These are phyloP conservation scores for Argyrosomus regius DNA, from an alignment of 2,797 vertebrate genomes.

Conservation along the genomic window DNA sequence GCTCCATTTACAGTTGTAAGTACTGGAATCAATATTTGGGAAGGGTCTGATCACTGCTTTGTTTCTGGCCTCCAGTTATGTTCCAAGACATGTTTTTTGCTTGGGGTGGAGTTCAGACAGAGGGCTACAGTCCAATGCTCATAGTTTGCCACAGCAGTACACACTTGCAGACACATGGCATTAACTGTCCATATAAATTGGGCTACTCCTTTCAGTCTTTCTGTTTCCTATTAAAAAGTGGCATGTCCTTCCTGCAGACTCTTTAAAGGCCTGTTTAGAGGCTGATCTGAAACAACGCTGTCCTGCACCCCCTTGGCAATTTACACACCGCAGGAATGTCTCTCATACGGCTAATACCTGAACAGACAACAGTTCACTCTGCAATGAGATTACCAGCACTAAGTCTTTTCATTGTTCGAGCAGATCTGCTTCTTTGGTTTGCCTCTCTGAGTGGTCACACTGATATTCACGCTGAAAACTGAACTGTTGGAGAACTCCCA, in stretches of 20 bases:
- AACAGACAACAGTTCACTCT: conserved; percentile 12
- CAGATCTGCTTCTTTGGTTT: not conserved
- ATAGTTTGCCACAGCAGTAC: not conserved
- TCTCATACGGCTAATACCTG: conserved; percentile 10
- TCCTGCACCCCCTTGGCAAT: not conserved
- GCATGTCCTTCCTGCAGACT: conserved; percentile 45
- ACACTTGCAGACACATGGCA: conserved; percentile 10
- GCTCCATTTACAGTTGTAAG: too few species aligned
- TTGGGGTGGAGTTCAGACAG: conserved; percentile 1
- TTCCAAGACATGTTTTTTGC: not conserved
- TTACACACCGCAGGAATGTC: conserved; percentile 51
- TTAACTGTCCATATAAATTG: conserved; percentile 22
- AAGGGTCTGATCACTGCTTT: not conserved
- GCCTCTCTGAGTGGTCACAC: not conserved
- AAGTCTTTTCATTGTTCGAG: not conserved
- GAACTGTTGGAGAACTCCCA: conserved; percentile 3
- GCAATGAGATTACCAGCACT: not conserved
- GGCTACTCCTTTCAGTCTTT: conserved; percentile 15
- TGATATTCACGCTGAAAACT: not conserved
- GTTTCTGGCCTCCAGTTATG: not conserved
- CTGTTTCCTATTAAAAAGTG: conserved; percentile 50
- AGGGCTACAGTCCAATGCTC: not conserved
- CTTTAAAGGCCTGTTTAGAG: conserved; percentile 45
- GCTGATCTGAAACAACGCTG: conserved; percentile 31
- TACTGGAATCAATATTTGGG: not conserved